phyloP scores from a whole-genome alignment of 2,797 vertebrate species.

The Hipposideros larvatus region DNA sequence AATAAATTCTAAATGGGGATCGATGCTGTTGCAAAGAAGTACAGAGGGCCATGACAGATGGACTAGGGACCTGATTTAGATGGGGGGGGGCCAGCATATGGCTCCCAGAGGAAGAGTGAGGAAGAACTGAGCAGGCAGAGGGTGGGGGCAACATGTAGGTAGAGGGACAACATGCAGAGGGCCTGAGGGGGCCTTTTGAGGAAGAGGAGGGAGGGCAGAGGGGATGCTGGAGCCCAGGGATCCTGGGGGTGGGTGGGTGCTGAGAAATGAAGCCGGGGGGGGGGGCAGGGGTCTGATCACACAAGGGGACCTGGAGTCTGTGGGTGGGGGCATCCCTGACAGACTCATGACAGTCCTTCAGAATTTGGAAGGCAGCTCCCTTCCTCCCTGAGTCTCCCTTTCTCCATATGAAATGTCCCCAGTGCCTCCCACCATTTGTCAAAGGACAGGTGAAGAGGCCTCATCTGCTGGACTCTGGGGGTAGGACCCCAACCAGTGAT shows the following conservation, averaged over 20 bases:
- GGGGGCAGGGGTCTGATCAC: not conserved
- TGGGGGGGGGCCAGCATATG: rapidly evolving
- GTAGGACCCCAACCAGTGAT: not conserved
- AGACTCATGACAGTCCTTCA: not conserved
- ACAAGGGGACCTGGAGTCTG: not conserved
- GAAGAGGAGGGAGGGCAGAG: not conserved
- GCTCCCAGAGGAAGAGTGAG: not conserved
- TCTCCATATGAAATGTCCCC: not conserved
- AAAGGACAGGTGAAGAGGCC: not conserved
- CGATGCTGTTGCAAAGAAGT: not conserved
- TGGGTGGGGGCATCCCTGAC: not conserved
- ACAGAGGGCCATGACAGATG: rapidly evolving
- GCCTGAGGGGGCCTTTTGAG: not conserved
- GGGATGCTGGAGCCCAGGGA: not conserved
- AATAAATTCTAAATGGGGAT: not conserved
- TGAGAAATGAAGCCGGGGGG: not conserved
- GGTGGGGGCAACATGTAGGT: not conserved
- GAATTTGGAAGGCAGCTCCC: not conserved
- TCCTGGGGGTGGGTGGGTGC: not conserved
- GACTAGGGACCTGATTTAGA: not conserved
- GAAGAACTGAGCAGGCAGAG: not conserved
- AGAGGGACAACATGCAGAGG: not conserved
- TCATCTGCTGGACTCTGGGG: not conserved
- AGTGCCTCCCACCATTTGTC: not conserved
- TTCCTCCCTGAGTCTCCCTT: not conserved